Percentiles rank a stretch among this genome's conserved stretches.
Evolutionary conservation across 2,797 vertebrate genomes (phyloP).

Genomic region (Odontamblyopus rebecca): DNA sequence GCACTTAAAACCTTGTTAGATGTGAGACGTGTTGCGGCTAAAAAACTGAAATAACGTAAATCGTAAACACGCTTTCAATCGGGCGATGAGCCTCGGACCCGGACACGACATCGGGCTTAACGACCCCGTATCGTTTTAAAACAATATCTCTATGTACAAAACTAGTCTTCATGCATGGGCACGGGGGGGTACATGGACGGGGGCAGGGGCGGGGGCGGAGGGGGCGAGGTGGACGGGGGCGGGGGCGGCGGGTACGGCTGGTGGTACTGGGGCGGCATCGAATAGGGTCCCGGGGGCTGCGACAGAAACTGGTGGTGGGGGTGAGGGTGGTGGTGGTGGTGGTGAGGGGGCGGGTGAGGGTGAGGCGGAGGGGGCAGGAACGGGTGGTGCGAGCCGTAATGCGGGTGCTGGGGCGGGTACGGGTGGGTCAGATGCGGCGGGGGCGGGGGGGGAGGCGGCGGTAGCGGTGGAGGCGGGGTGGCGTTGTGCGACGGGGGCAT

Average conservation of each 20-base stretch:
- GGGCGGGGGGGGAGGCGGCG: conserved; percentile 68
- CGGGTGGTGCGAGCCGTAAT: conserved; percentile 48
- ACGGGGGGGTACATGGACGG: conserved; percentile 34
- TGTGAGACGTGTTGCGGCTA: too few relatives aligned
- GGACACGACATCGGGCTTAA: too few relatives aligned
- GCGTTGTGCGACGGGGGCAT: conserved; percentile 58
- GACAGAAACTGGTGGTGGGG: conserved; percentile 35
- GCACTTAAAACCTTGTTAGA: too few relatives aligned
- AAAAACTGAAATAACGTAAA: too few relatives aligned
- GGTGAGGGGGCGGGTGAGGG: conserved; percentile 34
- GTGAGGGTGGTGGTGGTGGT: conserved; percentile 31
- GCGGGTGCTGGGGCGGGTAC: conserved; percentile 54
- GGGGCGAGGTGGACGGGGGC: conserved; percentile 33
- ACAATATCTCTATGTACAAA: conserved; percentile 79
- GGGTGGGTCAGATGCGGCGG: conserved; percentile 51
- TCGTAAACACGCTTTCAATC: too few relatives aligned
- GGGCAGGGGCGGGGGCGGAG: conserved; percentile 6
- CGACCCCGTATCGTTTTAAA: conserved; percentile 58
- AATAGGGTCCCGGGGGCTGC: conserved; percentile 35
- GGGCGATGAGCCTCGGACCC: too few relatives aligned
- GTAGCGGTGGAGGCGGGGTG: conserved; percentile 51
- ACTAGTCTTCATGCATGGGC: conserved; percentile 81
- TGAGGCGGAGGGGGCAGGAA: conserved; percentile 53
- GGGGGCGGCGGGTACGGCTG: conserved; percentile 38
- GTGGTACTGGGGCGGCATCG: conserved; percentile 52